Conservation (phyloP, 2,797 vertebrate genomes). For the Pantherophis vulpinus region DNA sequence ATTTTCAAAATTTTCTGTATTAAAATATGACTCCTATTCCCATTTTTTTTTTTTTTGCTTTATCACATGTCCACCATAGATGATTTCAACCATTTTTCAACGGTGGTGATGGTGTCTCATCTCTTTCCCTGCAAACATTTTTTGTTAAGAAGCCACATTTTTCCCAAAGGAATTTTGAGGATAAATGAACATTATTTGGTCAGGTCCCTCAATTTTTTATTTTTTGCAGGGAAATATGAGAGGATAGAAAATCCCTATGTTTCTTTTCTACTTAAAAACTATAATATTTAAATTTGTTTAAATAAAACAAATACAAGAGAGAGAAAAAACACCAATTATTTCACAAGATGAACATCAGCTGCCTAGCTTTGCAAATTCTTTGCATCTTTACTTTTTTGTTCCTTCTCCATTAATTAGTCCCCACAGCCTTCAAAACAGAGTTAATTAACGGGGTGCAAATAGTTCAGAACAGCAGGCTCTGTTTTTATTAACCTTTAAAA, state of each 20-base stretch:
- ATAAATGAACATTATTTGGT: not conserved
- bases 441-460: not conserved
- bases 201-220: not conserved
- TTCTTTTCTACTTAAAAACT: not conserved
- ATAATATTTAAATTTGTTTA: not conserved
- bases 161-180: not conserved
- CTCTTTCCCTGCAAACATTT: not conserved
- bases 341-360: not conserved
- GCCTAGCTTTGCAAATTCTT: not conserved
- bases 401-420: not conserved
- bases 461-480: not conserved
- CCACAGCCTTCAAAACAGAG: not conserved
- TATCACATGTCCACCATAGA: no score
- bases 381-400: not conserved
- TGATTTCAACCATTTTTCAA: not conserved
- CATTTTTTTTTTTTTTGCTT: no score
- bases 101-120: slow-evolving; percentile 30
- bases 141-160: not conserved
- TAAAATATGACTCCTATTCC: no score
- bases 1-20: no score
- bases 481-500: not conserved
- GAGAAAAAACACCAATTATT: not conserved
- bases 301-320: not conserved
- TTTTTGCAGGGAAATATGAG: not conserved
- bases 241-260: not conserved